A percentile compares a stretch with the other conserved stretches of the same genome.
phyloP scores from a whole-genome alignment of 2,113 vertebrate genomes.

The Podarcis raffonei region DNA sequence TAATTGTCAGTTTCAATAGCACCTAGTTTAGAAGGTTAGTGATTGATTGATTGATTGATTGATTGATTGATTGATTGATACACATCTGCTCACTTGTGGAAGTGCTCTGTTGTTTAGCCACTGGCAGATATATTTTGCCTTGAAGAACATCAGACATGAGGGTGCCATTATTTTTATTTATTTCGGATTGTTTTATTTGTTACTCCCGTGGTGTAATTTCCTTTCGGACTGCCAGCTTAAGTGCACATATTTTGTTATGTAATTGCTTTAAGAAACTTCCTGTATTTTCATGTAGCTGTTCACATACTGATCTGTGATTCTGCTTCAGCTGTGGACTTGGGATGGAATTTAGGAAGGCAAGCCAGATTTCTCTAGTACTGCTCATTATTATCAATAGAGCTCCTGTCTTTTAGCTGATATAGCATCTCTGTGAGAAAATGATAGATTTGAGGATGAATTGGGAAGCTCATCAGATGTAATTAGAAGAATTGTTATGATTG shows the following conservation, averaged over 20 bases:
- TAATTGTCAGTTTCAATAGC: background rate
- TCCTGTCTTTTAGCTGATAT: no score
- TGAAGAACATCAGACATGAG: background rate
- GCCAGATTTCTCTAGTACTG: background rate
- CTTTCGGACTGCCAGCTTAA: background rate
- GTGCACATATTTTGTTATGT: background rate
- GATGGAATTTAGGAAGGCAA: background rate
- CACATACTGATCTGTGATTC: background rate
- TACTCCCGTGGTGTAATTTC: background rate
- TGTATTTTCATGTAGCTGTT: background rate
- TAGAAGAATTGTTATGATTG: background rate
- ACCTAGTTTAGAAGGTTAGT: background rate
- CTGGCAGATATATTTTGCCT: background rate
- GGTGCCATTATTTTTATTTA: background rate
- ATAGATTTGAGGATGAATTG: background rate
- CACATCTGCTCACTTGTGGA: background rate
- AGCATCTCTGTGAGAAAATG: background rate
- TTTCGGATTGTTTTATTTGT: background rate
- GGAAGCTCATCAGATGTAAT: background rate
- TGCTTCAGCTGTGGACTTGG: background rate
- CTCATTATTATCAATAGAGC: no score
- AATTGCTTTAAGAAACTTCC: background rate
- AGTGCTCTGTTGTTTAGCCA: background rate
- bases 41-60: no score
- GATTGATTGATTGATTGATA: no score